phyloP scores from a whole-genome alignment of 2,888 invertebrate genomes.

The Xanthia togata region DNA sequence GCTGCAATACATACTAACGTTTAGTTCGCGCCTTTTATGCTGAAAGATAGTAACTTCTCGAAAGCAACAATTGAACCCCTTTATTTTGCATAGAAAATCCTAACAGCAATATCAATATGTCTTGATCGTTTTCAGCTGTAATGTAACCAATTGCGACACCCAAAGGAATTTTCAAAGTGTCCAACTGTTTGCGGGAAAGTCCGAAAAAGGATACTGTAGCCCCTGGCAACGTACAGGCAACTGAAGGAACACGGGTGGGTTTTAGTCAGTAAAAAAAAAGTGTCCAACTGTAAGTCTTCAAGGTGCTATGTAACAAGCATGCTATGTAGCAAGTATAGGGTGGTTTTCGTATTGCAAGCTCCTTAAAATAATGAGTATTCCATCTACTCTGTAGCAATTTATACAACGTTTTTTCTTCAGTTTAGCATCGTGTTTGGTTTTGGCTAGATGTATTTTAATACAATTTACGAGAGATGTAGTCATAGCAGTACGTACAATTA shows the following conservation, averaged over 20 bases:
- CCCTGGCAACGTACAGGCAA: no score
- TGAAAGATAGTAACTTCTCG: no score
- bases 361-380: background rate
- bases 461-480: background rate
- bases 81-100: background rate
- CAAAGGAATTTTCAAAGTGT: no score
- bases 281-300: no score
- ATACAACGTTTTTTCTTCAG: no score
- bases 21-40: background rate
- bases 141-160: background rate
- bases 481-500: conserved; percentile 32
- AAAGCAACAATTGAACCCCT: background rate
- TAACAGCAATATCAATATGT: background rate
- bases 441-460: background rate
- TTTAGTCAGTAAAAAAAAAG: no score
- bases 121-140: background rate
- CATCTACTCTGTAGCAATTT: background rate
- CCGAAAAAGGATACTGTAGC: no score
- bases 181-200: no score
- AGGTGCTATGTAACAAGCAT: no score
- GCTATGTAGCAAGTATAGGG: no score
- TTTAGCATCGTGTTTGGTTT: background rate
- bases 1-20: conserved; percentile 13
- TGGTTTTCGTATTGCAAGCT: background rate
- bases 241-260: no score